Conservation (phyloP, 2,888 invertebrate genomes). For the Caradrina clavipalpis region DNA sequence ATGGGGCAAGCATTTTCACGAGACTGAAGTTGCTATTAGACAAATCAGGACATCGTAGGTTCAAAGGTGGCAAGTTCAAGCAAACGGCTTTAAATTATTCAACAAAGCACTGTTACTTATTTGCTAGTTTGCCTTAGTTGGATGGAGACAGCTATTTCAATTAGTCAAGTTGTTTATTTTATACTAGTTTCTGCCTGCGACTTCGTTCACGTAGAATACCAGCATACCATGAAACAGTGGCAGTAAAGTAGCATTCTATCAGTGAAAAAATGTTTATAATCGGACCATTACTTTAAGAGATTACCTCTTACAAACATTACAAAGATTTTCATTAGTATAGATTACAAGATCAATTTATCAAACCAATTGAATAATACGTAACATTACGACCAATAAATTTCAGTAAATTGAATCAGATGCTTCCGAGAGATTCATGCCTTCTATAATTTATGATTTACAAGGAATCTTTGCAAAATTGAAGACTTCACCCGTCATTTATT, state of each 20-base stretch:
- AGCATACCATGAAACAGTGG: too few relatives aligned
- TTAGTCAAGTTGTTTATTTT: conserved; percentile 26
- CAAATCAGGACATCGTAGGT: conserved; percentile 36
- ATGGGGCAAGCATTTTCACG: conserved; percentile 19
- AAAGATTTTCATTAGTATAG: too few relatives aligned
- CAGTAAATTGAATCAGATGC: conserved; percentile 31
- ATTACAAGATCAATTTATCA: conserved; percentile 10
- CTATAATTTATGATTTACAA: conserved; percentile 41
- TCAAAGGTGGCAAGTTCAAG: conserved; percentile 30
- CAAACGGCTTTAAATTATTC: conserved; percentile 35
- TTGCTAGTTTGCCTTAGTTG: not conserved
- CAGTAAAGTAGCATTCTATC: too few relatives aligned
- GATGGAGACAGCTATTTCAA: conserved; percentile 13
- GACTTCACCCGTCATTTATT: conserved; percentile 41
- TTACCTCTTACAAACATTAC: too few relatives aligned
- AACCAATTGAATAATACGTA: conserved; percentile 9
- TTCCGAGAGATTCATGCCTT: conserved; percentile 32
- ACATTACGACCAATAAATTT: conserved; percentile 34
- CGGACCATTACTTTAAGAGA: too few relatives aligned
- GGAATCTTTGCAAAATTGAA: conserved; percentile 33
- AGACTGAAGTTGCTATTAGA: conserved; percentile 23
- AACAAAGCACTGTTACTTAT: conserved; percentile 11
- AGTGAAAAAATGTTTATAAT: too few relatives aligned
- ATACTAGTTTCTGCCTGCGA: too few relatives aligned
- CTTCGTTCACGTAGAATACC: too few relatives aligned